These are phyloP conservation scores for Axis porcinus DNA, from an alignment of 2,113 vertebrate genomes.

Conservation along the genomic window DNA sequence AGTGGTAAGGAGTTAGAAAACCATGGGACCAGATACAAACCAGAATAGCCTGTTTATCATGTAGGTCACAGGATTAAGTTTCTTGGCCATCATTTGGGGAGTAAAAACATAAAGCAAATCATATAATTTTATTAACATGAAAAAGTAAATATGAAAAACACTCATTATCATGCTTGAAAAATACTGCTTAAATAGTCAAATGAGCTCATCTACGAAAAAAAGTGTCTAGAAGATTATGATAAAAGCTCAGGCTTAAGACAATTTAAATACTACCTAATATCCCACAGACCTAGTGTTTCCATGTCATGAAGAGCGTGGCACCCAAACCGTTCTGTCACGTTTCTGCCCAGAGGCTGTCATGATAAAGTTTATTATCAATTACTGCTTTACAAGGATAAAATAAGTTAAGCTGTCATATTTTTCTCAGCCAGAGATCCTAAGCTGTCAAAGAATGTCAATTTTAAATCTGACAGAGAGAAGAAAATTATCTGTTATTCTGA, in stretches of 20 bases:
- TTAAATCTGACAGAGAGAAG: constrained; percentile 88
- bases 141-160: not conserved
- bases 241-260: constrained; percentile 81
- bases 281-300: constrained; percentile 90
- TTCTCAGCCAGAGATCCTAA: constrained; percentile 84
- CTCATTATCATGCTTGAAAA: constrained; percentile 43
- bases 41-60: not conserved
- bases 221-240: constrained; percentile 77
- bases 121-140: not conserved
- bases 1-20: not conserved
- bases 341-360: constrained; percentile 90
- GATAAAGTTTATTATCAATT: constrained; percentile 88
- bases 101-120: not conserved
- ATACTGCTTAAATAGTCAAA: constrained; percentile 39
- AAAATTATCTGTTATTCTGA: constrained; percentile 92
- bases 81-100: not conserved
- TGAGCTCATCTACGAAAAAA: constrained; percentile 47
- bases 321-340: constrained; percentile 90
- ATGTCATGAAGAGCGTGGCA: constrained; percentile 87
- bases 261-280: constrained; percentile 84
- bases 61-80: not conserved
- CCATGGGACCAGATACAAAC: not conserved
- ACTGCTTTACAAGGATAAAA: constrained; percentile 88
- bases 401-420: constrained; percentile 91
- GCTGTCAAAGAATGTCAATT: constrained; percentile 88